A percentile compares a stretch with the other conserved stretches of the same genome.
phyloP scores from a whole-genome alignment of 2,888 invertebrate species.

The Coelogynopora nodosa region DNA sequence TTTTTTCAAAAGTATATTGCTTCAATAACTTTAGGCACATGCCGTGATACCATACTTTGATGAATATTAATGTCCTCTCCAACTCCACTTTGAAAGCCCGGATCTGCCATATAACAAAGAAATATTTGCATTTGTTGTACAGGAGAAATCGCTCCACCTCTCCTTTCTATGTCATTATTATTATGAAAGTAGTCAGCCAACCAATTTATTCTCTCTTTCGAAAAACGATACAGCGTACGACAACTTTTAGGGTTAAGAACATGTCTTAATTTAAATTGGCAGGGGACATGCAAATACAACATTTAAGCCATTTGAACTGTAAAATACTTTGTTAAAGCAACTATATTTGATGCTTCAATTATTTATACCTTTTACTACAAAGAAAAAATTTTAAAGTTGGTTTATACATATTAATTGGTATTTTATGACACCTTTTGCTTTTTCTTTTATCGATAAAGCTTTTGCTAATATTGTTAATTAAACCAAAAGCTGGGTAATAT shows the following conservation, averaged over 20 bases:
- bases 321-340: neutral
- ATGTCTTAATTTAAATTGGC: conserved; percentile 1
- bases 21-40: neutral
- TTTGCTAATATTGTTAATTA: too few relatives aligned
- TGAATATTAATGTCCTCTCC: conserved; percentile 18
- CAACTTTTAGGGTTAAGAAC: neutral
- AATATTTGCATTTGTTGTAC: conserved; percentile 1
- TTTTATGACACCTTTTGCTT: conserved; percentile 24
- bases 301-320: conserved; percentile 11
- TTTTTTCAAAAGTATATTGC: neutral
- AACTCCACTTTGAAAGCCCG: conserved; percentile 24
- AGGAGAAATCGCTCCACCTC: conserved; percentile 17
- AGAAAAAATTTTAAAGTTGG: neutral
- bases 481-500: neutral
- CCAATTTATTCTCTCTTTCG: neutral
- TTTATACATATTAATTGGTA: neutral
- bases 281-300: neutral
- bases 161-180: neutral
- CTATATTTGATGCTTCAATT: neutral
- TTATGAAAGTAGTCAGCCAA: neutral
- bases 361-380: conserved; percentile 25
- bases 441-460: conserved; percentile 1
- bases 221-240: conserved; percentile 12
- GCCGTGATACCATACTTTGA: neutral
- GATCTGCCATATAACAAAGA: neutral